These are phyloP conservation scores for Coluber constrictor DNA, from an alignment of 2,797 vertebrate genomes.

Conservation along the genomic window DNA sequence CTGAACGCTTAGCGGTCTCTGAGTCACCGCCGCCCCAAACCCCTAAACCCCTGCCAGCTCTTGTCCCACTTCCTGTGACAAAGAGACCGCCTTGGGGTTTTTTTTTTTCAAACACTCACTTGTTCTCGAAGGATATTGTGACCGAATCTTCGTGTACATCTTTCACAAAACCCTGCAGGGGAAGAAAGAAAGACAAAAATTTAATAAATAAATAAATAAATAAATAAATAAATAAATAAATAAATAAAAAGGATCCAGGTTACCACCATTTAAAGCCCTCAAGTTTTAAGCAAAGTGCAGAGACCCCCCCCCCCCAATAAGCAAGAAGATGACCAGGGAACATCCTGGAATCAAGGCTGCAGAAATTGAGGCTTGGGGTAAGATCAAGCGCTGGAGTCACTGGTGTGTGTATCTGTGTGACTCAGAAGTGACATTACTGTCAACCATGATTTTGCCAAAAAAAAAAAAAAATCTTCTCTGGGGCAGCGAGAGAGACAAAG, in stretches of 20 bases:
- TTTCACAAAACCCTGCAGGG: conserved; percentile 84
- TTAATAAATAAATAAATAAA: too few relatives aligned
- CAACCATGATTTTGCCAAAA: fast-evolving
- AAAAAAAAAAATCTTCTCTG: too few relatives aligned
- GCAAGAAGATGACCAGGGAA: not conserved
- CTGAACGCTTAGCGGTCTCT: fast-evolving
- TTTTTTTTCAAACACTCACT: conserved; percentile 74
- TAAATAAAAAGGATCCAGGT: not conserved
- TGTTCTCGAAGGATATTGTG: conserved; percentile 93
- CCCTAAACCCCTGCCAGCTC: too few relatives aligned
- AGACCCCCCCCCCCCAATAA: not conserved
- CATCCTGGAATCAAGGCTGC: not conserved
- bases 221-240: too few relatives aligned
- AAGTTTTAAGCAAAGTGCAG: not conserved
- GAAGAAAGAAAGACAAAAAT: conserved; percentile 26
- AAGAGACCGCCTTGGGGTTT: too few relatives aligned
- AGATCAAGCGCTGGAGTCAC: not conserved
- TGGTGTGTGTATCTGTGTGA: not conserved
- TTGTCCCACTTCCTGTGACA: not conserved
- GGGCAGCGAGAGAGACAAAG: not conserved
- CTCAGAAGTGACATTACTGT: not conserved
- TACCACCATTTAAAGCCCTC: not conserved
- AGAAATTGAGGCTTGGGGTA: not conserved
- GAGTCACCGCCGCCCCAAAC: not conserved
- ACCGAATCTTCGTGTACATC: conserved; percentile 93